Conservation (phyloP, 2,888 invertebrate genomes). For the Callyntrura guangdongensis region DNA sequence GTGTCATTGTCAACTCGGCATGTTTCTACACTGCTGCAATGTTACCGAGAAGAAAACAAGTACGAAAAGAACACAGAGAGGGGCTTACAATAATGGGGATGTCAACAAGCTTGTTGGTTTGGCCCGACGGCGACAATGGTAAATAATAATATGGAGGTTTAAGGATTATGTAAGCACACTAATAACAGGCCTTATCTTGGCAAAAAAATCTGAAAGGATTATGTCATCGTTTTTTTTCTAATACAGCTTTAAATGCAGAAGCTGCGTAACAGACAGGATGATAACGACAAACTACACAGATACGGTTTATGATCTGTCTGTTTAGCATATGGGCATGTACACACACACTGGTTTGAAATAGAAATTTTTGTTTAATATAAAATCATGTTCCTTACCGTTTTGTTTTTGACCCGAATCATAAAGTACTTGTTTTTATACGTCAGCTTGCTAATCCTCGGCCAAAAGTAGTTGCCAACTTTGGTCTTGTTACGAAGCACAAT, state of each 20-base stretch:
- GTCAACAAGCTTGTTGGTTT: not conserved
- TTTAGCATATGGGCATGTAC: too few species aligned
- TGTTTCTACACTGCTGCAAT: not conserved
- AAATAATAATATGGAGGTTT: too few species aligned
- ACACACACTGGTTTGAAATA: not conserved
- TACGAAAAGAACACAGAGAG: not conserved
- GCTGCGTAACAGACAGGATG: not conserved
- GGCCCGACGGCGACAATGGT: too few species aligned
- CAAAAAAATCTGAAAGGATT: not conserved
- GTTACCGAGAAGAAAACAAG: not conserved
- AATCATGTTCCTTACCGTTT: constrained; percentile 91
- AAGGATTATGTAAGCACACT: not conserved
- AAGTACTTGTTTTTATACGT: constrained; percentile 98
- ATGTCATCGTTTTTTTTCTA: constrained; percentile 30
- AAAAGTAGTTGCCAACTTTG: constrained; percentile 99
- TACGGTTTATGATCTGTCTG: not conserved
- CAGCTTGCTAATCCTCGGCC: constrained; percentile 98
- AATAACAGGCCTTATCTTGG: not conserved
- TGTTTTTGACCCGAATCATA: constrained; percentile 98
- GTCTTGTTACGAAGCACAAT: constrained; percentile 97
- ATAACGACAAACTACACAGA: not conserved
- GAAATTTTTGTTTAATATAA: not conserved
- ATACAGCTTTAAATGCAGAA: not conserved
- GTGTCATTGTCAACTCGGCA: constrained; percentile 61
- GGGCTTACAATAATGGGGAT: not conserved